Conservation (phyloP, 2,113 vertebrate genomes). For the Herpetotheres cachinnans region DNA sequence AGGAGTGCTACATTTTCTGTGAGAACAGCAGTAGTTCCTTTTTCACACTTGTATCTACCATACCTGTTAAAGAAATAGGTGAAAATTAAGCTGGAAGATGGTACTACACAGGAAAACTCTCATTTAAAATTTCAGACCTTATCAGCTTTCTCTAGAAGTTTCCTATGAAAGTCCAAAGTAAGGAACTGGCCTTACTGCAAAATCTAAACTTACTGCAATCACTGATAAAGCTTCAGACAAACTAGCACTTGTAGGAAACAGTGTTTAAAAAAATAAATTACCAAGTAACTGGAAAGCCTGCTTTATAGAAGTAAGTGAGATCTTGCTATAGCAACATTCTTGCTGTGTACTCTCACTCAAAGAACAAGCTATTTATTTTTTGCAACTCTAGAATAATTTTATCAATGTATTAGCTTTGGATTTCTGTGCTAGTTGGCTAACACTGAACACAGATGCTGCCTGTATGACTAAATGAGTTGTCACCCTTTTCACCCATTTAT, state of each 20-base stretch:
- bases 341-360: neutral
- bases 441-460: neutral
- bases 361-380: neutral
- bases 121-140: neutral
- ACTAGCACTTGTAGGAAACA: neutral
- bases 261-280: neutral
- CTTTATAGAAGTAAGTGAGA: neutral
- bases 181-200: neutral
- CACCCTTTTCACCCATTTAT: no score
- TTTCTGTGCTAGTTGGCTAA: neutral
- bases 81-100: neutral
- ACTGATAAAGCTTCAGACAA: neutral
- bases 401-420: neutral
- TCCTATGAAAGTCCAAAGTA: neutral
- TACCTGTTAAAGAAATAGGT: conserved; percentile 47
- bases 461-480: neutral
- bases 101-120: neutral
- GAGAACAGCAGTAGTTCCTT: conserved; percentile 78
- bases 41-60: conserved; percentile 79
- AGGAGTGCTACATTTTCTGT: conserved; percentile 69
- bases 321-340: no score
- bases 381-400: neutral
- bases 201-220: accelerated
- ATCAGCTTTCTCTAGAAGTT: neutral
- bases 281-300: neutral